Percentiles rank a stretch among this genome's conserved stretches.
These are phyloP conservation scores for Calcarius lapponicus DNA, from an alignment of 2,797 vertebrate genomes.

Conservation along the genomic window DNA sequence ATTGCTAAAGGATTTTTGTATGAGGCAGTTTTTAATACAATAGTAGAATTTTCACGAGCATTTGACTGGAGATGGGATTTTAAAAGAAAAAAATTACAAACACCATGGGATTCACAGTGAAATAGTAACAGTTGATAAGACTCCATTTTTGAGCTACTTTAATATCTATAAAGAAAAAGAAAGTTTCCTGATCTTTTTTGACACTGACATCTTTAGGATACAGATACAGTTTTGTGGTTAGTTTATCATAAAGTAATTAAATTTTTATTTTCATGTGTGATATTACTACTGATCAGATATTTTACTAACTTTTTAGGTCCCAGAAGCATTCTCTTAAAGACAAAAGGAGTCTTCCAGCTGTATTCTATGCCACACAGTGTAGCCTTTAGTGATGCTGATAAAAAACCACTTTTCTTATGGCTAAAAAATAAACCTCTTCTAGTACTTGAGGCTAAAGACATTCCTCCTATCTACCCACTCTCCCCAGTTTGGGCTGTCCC, in stretches of 20 bases:
- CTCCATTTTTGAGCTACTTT: neutral
- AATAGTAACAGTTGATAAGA: neutral
- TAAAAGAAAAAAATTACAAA: slow-evolving; percentile 17
- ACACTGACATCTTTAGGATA: neutral
- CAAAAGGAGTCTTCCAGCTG: neutral
- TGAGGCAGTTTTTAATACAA: neutral
- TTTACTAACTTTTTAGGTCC: neutral
- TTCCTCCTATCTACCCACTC: neutral
- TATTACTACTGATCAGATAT: neutral
- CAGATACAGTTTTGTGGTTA: neutral
- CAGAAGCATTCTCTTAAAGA: neutral
- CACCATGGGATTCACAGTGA: neutral
- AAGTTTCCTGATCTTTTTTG: neutral
- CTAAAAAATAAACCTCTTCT: neutral
- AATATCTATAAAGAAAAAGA: neutral
- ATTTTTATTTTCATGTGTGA: neutral
- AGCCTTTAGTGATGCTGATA: neutral
- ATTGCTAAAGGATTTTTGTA: neutral
- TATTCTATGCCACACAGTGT: neutral
- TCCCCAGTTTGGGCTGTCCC: neutral
- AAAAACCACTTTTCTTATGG: neutral
- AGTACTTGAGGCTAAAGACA: neutral
- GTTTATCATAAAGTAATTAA: neutral
- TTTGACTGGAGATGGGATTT: neutral
- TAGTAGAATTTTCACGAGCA: neutral